Conservation (phyloP, 35 echinoderm and acorn worm genomes). For the Lytechinus pictus region DNA sequence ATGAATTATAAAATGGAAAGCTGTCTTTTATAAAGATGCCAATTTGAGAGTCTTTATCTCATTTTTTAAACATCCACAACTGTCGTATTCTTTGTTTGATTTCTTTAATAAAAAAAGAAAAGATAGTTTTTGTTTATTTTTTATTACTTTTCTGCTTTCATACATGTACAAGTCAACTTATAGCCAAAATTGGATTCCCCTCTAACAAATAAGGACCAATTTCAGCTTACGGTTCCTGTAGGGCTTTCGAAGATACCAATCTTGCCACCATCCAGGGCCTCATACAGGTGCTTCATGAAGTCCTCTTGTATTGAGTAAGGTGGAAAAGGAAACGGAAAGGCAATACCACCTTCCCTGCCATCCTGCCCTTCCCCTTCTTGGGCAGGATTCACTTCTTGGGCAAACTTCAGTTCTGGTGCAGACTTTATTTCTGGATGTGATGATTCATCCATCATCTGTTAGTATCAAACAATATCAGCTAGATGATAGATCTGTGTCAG, state of each 20-base stretch:
- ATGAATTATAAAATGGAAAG: too few species aligned
- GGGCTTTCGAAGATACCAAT: constrained; percentile 99
- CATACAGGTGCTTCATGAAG: constrained; percentile 92
- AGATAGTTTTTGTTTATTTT: too few species aligned
- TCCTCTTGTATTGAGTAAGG: constrained; percentile 94
- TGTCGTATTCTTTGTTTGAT: too few species aligned
- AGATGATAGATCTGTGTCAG: too few species aligned
- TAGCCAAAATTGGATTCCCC: neutral
- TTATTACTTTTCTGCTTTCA: too few species aligned
- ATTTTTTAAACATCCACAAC: too few species aligned
- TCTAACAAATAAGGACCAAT: neutral
- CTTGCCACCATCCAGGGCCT: constrained; percentile 77
- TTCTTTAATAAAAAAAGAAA: too few species aligned
- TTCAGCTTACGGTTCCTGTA: constrained; percentile 87
- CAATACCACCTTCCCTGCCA: neutral
- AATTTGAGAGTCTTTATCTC: too few species aligned
- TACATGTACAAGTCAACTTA: neutral
- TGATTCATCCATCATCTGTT: neutral
- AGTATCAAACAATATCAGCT: too few species aligned
- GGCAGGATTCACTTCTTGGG: neutral
- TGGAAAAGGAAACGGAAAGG: constrained; percentile 85
- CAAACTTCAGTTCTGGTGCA: neutral
- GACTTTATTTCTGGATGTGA: neutral
- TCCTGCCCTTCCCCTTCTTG: neutral
- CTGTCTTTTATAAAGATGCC: too few species aligned